Evolutionary conservation across 2,888 invertebrate species (phyloP).

Genomic region (Boloria euphrosyne): DNA sequence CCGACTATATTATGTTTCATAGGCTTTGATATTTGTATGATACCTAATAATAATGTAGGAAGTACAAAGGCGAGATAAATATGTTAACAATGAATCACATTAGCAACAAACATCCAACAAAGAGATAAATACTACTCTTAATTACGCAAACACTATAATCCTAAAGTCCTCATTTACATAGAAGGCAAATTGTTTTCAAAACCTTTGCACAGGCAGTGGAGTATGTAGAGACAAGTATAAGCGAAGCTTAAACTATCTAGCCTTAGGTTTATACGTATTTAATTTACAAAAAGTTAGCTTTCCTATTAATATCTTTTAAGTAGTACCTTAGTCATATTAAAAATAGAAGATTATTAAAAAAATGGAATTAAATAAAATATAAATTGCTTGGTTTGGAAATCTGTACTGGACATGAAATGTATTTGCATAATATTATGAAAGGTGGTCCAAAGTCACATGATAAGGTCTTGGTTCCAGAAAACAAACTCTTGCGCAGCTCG

Average conservation of each 20-base stretch:
- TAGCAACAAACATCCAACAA: constrained; percentile 42
- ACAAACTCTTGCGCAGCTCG: constrained; percentile 76
- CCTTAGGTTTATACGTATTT: not conserved
- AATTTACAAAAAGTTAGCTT: not conserved
- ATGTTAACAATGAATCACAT: constrained; percentile 38
- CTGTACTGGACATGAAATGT: constrained; percentile 20
- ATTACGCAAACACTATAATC: constrained; percentile 51
- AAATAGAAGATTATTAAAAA: not conserved
- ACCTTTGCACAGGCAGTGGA: constrained; percentile 11
- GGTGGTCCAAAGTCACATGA: constrained; percentile 39
- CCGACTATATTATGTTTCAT: too few relatives aligned
- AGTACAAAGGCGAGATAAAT: constrained; percentile 24
- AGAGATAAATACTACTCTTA: constrained; percentile 45
- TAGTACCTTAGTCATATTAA: not conserved
- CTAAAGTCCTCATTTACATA: constrained; percentile 67
- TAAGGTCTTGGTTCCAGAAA: constrained; percentile 63
- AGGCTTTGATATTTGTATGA: constrained; percentile 5
- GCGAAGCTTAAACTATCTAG: not conserved
- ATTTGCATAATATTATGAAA: constrained; percentile 35
- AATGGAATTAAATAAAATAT: not conserved
- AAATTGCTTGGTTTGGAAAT: constrained; percentile 9
- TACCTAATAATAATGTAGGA: constrained; percentile 1
- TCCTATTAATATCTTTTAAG: too few relatives aligned
- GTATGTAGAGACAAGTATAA: not conserved
- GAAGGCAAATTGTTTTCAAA: constrained; percentile 49